Evolutionary conservation across 1,140 invertebrate species (phyloP).

Genomic region (Drosophila sturtevanti): DNA sequence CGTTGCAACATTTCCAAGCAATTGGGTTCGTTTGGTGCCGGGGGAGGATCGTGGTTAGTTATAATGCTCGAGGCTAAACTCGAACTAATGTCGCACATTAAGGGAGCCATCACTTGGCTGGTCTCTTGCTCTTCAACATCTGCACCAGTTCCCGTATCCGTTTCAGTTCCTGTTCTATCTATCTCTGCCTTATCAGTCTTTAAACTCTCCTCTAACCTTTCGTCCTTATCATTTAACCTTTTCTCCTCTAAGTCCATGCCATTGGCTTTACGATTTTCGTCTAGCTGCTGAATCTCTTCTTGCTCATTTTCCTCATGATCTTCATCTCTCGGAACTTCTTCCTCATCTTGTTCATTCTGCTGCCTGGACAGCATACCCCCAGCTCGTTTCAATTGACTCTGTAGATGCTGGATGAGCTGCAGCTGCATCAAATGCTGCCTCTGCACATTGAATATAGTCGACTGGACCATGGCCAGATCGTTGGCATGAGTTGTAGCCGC

Average conservation of each 20-base stretch:
- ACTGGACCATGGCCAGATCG: constrained; percentile 93
- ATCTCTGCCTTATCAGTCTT: constrained; percentile 57
- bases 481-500: constrained; percentile 92
- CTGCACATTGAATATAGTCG: constrained; percentile 94
- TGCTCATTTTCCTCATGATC: constrained; percentile 29
- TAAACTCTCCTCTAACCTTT: constrained; percentile 54
- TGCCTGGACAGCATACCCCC: constrained; percentile 26
- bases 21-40: constrained; percentile 88
- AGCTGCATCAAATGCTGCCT: constrained; percentile 97
- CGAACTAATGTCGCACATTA: constrained; percentile 83
- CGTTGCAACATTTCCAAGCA: constrained; percentile 96
- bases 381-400: constrained; percentile 88
- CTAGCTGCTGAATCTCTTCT: constrained; percentile 15
- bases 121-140: constrained; percentile 26
- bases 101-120: constrained; percentile 18
- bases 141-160: constrained; percentile 4
- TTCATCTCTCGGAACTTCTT: constrained; percentile 24
- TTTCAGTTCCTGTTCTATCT: constrained; percentile 11
- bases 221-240: constrained; percentile 16
- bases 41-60: constrained; percentile 91
- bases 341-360: constrained; percentile 17
- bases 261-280: neutral
- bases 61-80: constrained; percentile 94
- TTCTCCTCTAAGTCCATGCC: constrained; percentile 26
- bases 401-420: constrained; percentile 95